Evolutionary conservation across 1,140 invertebrate species (phyloP), one percentile per base, ranked within the genome.

Genomic region (Nixonia krombeini): DNA sequence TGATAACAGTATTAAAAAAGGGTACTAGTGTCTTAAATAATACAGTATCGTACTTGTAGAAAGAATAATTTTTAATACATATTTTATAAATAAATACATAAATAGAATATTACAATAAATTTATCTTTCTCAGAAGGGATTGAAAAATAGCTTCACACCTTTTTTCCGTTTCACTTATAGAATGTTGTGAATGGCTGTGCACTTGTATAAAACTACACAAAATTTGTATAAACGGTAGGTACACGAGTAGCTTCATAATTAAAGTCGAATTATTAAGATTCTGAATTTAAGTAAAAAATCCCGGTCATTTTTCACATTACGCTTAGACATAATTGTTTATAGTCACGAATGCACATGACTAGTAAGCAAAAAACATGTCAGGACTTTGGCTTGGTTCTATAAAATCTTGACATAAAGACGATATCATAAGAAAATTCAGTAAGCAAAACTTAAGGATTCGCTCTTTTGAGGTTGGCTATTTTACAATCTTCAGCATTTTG

Each of bases 241-340:
- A 75, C 73, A 70, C 63, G 53, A 72, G 73, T 68, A 78, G 65
- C 72, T 71, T 74, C 78, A 80, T 80, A 68, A 75, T 78, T 45
- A 49, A 59, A 61, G 41, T 69, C 59, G 49, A 62, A 77, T 15
- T 70, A 66, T 79, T 46, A 77, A 70, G 77, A 72, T 74, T 76
- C 73, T 69, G 63, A 65, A 53, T 56, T 70, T 31, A 52, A 55
- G 46, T 45, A 53, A 65, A 44, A 44, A 65, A 17, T 31, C 25
- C 31, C 45, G 41, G 53, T 72, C 66, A 69, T 72, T 69, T 72
- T 40, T 76, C 75, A 73, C 55, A 37, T 3, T 13, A 15, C 13
- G 2, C 13, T 37, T 16, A 7, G 15, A 15, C 33, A 33, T 33
- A 15, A 37, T 37, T 37, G 33, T 37, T 37, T 37, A 37, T 16